Evolutionary conservation across 2,888 invertebrate species (phyloP).

Genomic region (Oscheius sp.): DNA sequence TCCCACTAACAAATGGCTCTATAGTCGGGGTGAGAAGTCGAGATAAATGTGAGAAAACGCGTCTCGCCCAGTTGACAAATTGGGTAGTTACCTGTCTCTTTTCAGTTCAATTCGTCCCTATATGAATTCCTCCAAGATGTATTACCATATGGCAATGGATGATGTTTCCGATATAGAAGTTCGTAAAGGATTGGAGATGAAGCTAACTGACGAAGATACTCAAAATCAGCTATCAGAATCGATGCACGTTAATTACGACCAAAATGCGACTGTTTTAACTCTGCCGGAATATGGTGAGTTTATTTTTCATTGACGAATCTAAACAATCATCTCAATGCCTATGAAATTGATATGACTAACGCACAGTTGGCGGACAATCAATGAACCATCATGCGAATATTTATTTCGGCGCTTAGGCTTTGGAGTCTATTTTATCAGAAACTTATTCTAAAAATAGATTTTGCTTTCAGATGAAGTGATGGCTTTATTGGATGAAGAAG

Average conservation of each 20-base stretch:
- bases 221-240: constrained; percentile 50
- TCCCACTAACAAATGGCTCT: constrained; percentile 24
- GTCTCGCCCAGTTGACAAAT: not conserved
- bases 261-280: constrained; percentile 13
- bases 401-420: constrained; percentile 11
- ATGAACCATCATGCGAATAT: constrained; percentile 14
- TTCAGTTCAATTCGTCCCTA: constrained; percentile 13
- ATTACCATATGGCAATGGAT: constrained; percentile 48
- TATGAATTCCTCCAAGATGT: constrained; percentile 24
- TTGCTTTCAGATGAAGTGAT: constrained; percentile 54
- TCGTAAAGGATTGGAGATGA: constrained; percentile 32
- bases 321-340: not conserved
- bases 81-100: not conserved
- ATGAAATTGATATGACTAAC: constrained; percentile 9
- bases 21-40: constrained; percentile 25
- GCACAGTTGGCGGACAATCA: constrained; percentile 5
- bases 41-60: constrained; percentile 23
- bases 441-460: not conserved
- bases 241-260: constrained; percentile 55
- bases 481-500: constrained; percentile 36
- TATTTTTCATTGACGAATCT: not conserved
- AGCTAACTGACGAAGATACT: constrained; percentile 31
- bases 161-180: constrained; percentile 50
- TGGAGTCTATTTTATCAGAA: not conserved
- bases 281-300: constrained; percentile 51